These are phyloP conservation scores for Drosophila cognata DNA, from an alignment of 2,888 invertebrate genomes.

Conservation along the genomic window DNA sequence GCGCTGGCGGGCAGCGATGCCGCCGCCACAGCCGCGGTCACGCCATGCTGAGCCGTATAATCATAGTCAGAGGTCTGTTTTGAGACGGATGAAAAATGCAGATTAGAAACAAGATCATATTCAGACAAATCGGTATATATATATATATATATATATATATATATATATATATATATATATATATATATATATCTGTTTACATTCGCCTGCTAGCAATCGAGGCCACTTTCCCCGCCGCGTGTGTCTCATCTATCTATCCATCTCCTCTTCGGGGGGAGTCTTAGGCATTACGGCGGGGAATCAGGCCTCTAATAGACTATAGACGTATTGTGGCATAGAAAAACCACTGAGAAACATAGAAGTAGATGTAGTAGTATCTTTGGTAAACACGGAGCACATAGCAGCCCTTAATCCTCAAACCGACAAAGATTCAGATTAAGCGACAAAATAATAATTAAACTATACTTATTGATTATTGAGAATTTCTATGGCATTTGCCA, in stretches of 20 bases:
- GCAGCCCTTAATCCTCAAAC: neutral
- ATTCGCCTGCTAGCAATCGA: neutral
- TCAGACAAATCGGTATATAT: neutral
- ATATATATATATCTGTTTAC: neutral
- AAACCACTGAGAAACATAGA: too few relatives aligned
- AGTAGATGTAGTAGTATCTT: too few relatives aligned
- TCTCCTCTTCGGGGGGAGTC: neutral
- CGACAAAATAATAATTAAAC: neutral
- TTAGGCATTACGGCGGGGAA: too few relatives aligned
- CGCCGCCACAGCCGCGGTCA: slow-evolving; percentile 67
- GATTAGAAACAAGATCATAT: slow-evolving; percentile 9
- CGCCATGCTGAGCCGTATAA: slow-evolving; percentile 68
- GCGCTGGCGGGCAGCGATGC: slow-evolving; percentile 66
- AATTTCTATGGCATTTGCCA: neutral
- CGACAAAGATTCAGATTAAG: neutral
- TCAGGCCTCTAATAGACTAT: too few relatives aligned
- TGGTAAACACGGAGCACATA: neutral
- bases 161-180: neutral
- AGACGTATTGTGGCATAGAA: too few relatives aligned
- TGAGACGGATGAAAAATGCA: slow-evolving; percentile 3
- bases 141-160: neutral
- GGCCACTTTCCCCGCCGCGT: neutral
- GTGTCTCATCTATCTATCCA: neutral
- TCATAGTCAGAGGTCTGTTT: slow-evolving; percentile 70
- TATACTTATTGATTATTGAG: neutral